Conservation (phyloP, 2,113 vertebrate species). For the Mirza zaza region DNA sequence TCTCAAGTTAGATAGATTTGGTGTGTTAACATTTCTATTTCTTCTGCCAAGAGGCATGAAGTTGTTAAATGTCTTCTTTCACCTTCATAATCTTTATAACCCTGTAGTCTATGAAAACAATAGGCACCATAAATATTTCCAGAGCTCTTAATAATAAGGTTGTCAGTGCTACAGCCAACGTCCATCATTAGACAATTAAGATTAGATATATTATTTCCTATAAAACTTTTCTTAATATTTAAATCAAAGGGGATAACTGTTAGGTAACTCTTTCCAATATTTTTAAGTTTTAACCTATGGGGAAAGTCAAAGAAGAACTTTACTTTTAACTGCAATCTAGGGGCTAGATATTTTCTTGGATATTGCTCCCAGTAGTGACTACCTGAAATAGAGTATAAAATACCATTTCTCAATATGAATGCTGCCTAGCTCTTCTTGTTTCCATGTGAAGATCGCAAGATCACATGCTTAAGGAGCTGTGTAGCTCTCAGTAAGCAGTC, state of each 20-base stretch:
- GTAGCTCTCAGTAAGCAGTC: not conserved
- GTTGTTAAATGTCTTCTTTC: not conserved
- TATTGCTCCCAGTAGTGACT: not conserved
- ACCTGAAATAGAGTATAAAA: not conserved
- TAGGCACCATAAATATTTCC: not conserved
- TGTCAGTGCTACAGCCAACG: not conserved
- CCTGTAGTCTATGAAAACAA: not conserved
- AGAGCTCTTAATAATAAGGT: not conserved
- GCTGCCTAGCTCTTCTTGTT: not conserved
- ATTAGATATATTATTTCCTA: not conserved
- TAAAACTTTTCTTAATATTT: not conserved
- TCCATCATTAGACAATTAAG: not conserved
- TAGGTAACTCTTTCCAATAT: not conserved
- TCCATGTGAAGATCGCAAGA: not conserved
- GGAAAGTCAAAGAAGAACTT: not conserved
- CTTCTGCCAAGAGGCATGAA: not conserved
- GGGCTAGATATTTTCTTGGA: not conserved
- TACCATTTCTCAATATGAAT: not conserved
- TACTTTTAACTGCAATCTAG: not conserved
- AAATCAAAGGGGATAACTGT: not conserved
- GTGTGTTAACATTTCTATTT: not conserved
- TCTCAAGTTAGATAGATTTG: not conserved
- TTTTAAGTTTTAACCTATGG: not conserved
- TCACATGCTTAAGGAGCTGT: not conserved
- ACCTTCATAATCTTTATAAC: not conserved